Evolutionary conservation across 2,797 vertebrate genomes (phyloP).

Genomic region (Sarcoramphus papa): DNA sequence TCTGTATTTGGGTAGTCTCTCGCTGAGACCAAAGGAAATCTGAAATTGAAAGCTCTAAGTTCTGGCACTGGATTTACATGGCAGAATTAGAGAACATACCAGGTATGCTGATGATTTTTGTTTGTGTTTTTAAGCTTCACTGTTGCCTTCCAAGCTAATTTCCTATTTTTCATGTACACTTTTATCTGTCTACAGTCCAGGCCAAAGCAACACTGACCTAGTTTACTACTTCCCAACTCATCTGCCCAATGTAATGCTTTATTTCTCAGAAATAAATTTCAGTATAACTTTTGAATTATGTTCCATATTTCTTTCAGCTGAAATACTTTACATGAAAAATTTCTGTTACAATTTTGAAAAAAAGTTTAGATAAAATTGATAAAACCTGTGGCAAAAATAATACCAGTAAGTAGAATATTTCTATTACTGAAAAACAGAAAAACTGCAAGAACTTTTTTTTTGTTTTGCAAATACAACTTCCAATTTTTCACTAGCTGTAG

Average conservation of each 20-base stretch:
- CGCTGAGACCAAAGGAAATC: not conserved
- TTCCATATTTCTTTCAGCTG: not conserved
- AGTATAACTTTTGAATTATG: not conserved
- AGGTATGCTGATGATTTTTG: not conserved
- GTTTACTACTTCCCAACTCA: not conserved
- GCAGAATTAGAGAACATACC: not conserved
- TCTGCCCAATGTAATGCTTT: not conserved
- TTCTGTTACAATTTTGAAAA: not conserved
- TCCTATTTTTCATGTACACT: not conserved
- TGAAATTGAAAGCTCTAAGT: not conserved
- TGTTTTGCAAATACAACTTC: not conserved
- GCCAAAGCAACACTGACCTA: not conserved
- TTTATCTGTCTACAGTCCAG: not conserved
- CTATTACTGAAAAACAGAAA: not conserved
- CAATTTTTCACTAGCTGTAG: not conserved
- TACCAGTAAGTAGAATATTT: not conserved
- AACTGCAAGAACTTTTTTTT: not conserved
- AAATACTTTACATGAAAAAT: not conserved
- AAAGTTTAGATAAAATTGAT: not conserved
- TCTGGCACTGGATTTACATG: not conserved
- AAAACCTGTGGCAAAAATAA: not conserved
- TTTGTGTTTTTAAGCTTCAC: not conserved
- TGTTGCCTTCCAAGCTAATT: not conserved
- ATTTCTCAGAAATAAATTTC: not conserved
- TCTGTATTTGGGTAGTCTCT: not conserved